Evolutionary conservation across 2,888 invertebrate species (phyloP).

Genomic region (Bibio marci): DNA sequence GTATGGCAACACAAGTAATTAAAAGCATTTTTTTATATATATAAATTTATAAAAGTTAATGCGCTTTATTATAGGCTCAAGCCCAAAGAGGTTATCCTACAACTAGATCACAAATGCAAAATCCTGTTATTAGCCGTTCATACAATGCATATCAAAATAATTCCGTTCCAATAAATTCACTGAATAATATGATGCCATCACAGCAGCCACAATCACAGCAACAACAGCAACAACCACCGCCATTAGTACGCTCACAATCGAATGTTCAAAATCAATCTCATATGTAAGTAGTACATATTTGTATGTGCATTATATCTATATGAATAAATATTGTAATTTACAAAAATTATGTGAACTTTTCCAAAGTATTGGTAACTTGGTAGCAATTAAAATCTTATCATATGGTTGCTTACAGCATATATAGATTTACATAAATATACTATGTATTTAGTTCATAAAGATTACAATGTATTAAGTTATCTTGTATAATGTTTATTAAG

Average conservation of each 20-base stretch:
- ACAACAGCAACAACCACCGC: slow-evolving; percentile 8
- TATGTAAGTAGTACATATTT: not conserved
- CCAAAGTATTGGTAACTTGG: not conserved
- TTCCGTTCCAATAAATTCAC: not conserved
- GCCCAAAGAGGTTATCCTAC: slow-evolving; percentile 8
- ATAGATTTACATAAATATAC: too few species aligned
- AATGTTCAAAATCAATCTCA: not conserved
- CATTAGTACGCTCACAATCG: slow-evolving; percentile 2
- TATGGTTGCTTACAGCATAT: too few species aligned
- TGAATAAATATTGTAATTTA: not conserved
- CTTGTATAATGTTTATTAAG: too few species aligned
- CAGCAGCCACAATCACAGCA: slow-evolving; percentile 1
- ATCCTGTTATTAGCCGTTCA: slow-evolving; percentile 7
- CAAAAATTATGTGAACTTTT: not conserved
- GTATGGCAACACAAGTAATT: slow-evolving; percentile 27
- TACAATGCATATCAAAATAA: not conserved
- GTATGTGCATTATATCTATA: not conserved
- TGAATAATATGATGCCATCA: slow-evolving; percentile 2
- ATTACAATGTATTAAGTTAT: too few species aligned
- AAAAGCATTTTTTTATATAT: too few species aligned
- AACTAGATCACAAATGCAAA: slow-evolving; percentile 10
- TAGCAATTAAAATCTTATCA: too few species aligned
- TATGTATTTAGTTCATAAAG: too few species aligned
- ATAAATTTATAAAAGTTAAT: slow-evolving; percentile 13
- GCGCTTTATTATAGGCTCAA: slow-evolving; percentile 3